A percentile compares a stretch with the other conserved stretches of the same genome.
Evolutionary conservation across 2,113 vertebrate genomes (phyloP).

Genomic region (Saccopteryx leptura): DNA sequence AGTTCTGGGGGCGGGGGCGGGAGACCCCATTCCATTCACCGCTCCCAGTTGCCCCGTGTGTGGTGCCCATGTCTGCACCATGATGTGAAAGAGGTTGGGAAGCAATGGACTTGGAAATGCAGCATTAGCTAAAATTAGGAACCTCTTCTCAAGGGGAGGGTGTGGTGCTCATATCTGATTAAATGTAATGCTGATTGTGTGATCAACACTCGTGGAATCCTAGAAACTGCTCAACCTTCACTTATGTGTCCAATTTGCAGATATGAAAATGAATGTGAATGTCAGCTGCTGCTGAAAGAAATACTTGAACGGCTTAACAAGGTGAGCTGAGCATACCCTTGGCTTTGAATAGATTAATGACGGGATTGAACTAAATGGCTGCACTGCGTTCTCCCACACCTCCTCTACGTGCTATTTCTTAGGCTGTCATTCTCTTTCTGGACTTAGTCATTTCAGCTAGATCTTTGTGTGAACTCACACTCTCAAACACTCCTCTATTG

Average conservation of each 20-base stretch:
- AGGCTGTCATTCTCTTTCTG: not conserved
- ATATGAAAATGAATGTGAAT: slow-evolving; percentile 96
- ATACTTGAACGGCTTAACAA: slow-evolving; percentile 95
- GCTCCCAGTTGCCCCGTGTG: not conserved
- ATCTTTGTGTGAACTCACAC: not conserved
- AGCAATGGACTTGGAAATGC: not conserved
- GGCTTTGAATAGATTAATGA: not conserved
- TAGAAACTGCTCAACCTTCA: not conserved
- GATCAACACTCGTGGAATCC: not conserved
- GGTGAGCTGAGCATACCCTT: slow-evolving; percentile 86
- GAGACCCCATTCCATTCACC: not conserved
- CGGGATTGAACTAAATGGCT: not conserved
- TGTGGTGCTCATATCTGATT: not conserved
- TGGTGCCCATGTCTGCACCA: not conserved
- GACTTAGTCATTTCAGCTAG: not conserved
- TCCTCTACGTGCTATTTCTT: slow-evolving; percentile 39
- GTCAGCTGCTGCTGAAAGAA: slow-evolving; percentile 92
- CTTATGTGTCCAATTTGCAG: slow-evolving; percentile 86
- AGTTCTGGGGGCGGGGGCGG: not conserved
- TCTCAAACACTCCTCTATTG: not conserved
- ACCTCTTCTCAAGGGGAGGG: not conserved
- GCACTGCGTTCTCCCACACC: not conserved
- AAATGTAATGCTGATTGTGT: not conserved
- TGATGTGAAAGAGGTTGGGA: not conserved
- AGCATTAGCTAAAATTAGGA: not conserved